phyloP scores from a whole-genome alignment of 2,797 vertebrate species.

The Corythornis leucogaster region DNA sequence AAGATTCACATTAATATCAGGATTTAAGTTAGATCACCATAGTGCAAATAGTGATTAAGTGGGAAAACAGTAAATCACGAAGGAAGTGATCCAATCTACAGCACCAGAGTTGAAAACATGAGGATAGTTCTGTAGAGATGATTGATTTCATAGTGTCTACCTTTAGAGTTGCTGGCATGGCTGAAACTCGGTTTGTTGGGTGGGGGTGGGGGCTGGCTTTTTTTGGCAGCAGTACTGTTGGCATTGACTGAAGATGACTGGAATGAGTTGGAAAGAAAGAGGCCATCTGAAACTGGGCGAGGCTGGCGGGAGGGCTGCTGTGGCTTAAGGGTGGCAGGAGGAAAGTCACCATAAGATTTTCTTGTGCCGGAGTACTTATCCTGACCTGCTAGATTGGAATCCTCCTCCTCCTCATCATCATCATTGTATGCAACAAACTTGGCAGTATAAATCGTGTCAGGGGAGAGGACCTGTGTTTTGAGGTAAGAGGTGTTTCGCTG shows the following conservation, averaged over 20 bases:
- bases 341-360: constrained; percentile 92
- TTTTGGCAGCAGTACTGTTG: constrained; percentile 91
- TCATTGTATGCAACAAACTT: constrained; percentile 96
- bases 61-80: constrained; percentile 38
- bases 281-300: constrained; percentile 93
- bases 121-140: constrained; percentile 48
- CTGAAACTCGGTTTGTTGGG: constrained; percentile 87
- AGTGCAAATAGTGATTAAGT: constrained; percentile 43
- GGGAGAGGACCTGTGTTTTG: constrained; percentile 94
- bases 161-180: constrained; percentile 85
- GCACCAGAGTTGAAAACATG: constrained; percentile 3
- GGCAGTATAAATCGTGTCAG: constrained; percentile 98
- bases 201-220: constrained; percentile 84
- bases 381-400: constrained; percentile 92
- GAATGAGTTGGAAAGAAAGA: constrained; percentile 95
- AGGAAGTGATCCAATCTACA: constrained; percentile 32
- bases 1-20: constrained; percentile 28
- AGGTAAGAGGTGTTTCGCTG: constrained; percentile 99
- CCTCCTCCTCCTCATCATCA: constrained; percentile 92
- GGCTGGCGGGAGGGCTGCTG: constrained; percentile 88
- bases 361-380: constrained; percentile 89
- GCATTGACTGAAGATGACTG: constrained; percentile 91
- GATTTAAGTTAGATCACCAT: constrained; percentile 52
- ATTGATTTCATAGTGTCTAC: constrained; percentile 81
- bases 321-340: constrained; percentile 82